Base-by-base conservation (phyloP, 1,140 invertebrate genomes). In the Palaemon carinicauda region DNA sequence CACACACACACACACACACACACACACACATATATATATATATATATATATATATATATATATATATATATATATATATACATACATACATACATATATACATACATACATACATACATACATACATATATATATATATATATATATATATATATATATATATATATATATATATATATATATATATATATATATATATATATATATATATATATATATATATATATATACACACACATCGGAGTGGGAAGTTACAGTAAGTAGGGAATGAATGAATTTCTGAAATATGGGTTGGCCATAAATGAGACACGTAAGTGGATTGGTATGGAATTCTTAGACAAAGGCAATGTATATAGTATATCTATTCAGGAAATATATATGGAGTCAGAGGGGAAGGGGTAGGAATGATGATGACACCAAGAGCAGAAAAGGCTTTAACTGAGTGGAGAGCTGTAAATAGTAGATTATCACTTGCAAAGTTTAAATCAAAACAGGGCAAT, bases 21-120 rank as follows among this genome's bases (percentile, higher is more conserved):
- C n/a, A n/a, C n/a, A n/a, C n/a, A n/a, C n/a, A n/a, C n/a, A n/a
- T n/a, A n/a, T n/a, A n/a, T n/a, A n/a, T n/a, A n/a, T n/a, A n/a
- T n/a, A n/a, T n/a, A n/a, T n/a, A n/a, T n/a, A n/a, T n/a, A n/a
- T n/a, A n/a, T 69, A 14, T n/a, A 27, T 21, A 69, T 21, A 69
- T n/a, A 69, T 69, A 69, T 69, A 69, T 69, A 69, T 69, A 69
- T 69, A 69, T 69, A 69, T 69, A 69, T 69, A 69, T 69, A 69
- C 29, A 69, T 69, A 69, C 29, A 69, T 69, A 69, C 29, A 69
- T 69, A 69, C 29, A 69, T 69, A 69, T 69, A 69, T 69, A 69
- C 29, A 69, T 69, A 69, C 29, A 69, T 69, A 69, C 29, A 69
- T 69, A 69, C 29, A 69, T 69, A 69, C 29, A 69, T 69, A 69